Conservation (phyloP, 1,140 invertebrate species). For the Aradophagus sp. region DNA sequence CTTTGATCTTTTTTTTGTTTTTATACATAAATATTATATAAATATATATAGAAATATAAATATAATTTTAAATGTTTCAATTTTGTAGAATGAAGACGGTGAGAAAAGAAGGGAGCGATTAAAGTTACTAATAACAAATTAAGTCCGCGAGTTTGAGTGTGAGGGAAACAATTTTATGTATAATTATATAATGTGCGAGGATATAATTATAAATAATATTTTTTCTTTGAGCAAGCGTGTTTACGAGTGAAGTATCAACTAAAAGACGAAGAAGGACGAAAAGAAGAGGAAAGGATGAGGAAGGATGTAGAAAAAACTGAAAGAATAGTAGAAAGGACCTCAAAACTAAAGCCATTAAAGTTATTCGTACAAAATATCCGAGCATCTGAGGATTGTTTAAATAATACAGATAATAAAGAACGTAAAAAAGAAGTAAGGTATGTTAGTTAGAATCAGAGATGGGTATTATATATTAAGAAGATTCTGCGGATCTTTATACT, state of each 20-base stretch:
- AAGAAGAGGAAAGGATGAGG: no score
- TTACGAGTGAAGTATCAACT: slow-evolving; percentile 48
- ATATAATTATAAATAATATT: slow-evolving; percentile 53
- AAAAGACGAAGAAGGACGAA: no score
- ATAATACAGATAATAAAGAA: slow-evolving; percentile 37
- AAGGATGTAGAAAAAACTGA: no score
- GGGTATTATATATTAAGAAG: no score
- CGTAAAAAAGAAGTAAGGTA: slow-evolving; percentile 35
- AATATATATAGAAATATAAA: no score
- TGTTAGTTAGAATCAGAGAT: slow-evolving; percentile 56
- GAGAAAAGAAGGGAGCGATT: slow-evolving; percentile 31
- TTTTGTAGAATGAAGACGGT: slow-evolving; percentile 28
- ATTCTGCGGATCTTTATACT: no score
- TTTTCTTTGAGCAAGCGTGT: slow-evolving; percentile 38
- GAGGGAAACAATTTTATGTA: slow-evolving; percentile 48
- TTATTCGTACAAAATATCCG: slow-evolving; percentile 69
- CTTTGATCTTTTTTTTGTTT: slow-evolving; percentile 13
- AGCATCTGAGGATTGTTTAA: slow-evolving; percentile 70
- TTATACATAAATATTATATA: slow-evolving; percentile 2
- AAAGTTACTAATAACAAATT: slow-evolving; percentile 63
- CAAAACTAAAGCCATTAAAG: slow-evolving; percentile 71
- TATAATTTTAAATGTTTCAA: no score
- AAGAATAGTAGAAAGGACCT: no score
- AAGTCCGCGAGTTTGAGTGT: slow-evolving; percentile 53
- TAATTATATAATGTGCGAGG: slow-evolving; percentile 42